These are phyloP conservation scores for Leucophora obtusa DNA, from an alignment of 2,888 invertebrate species.

Conservation along the genomic window DNA sequence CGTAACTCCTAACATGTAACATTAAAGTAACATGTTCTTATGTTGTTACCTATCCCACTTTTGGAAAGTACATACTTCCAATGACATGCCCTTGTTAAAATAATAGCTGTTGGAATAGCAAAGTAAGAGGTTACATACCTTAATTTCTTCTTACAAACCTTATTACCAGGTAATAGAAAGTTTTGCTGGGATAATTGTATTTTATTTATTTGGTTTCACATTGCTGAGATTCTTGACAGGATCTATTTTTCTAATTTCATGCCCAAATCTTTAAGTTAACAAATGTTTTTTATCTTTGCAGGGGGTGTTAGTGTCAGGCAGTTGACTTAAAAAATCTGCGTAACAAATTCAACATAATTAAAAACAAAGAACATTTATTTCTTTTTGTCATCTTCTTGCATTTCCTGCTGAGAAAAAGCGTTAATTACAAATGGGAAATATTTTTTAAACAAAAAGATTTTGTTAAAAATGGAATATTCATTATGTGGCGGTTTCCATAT, in stretches of 20 bases:
- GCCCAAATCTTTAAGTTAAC: neutral
- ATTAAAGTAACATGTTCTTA: too few relatives aligned
- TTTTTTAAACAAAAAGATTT: neutral
- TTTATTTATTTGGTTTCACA: slow-evolving; percentile 21
- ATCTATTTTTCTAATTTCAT: slow-evolving; percentile 12
- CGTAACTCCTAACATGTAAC: too few relatives aligned
- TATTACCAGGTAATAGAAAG: too few relatives aligned
- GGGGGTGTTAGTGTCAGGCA: slow-evolving; percentile 20
- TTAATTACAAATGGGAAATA: slow-evolving; percentile 61
- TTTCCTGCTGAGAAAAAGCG: slow-evolving; percentile 41
- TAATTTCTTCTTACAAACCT: too few relatives aligned
- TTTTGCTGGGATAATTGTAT: too few relatives aligned
- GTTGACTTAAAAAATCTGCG: slow-evolving; percentile 59
- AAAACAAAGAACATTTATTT: slow-evolving; percentile 59
- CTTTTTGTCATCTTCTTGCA: slow-evolving; percentile 37
- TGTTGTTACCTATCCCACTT: too few relatives aligned
- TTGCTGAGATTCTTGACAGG: slow-evolving; percentile 39
- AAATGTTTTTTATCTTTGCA: slow-evolving; percentile 30
- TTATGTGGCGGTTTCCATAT: too few relatives aligned
- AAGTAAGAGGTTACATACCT: too few relatives aligned
- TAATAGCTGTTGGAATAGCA: too few relatives aligned
- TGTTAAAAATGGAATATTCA: too few relatives aligned
- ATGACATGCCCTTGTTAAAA: too few relatives aligned
- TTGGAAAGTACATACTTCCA: too few relatives aligned
- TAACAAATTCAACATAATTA: slow-evolving; percentile 65